Base-by-base conservation (phyloP, 2,888 invertebrate species). In the Andricus quercusramuli region DNA sequence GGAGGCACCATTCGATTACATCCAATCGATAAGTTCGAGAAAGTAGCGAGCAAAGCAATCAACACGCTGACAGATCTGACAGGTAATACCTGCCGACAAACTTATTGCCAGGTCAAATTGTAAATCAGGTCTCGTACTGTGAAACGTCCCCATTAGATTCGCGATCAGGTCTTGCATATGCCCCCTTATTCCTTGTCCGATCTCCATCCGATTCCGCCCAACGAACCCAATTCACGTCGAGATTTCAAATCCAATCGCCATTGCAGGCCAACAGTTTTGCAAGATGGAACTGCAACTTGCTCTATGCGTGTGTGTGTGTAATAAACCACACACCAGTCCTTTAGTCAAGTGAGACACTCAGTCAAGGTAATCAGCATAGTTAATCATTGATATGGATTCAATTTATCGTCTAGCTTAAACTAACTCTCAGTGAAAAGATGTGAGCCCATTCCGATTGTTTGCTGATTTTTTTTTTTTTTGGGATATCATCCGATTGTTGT, bases 81-180 rank as follows among this genome's bases (percentile, higher is more conserved):
- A 88, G 88, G 88, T 88, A 87, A 89, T 89, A 90, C 88, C 83
- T 74, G 84, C 74, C 84, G 82, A 81, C 82, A 87, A 89, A 89
- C 87, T 89, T 89, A 89, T 90, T 85, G 85, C 80, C 85, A 83
- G 87, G 84, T 85, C 85, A 86, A 87, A 90, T 89, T 89, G 86
- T 85, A 87, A 88, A 89, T 88, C 88, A 80, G 83, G 85, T 87
- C 86, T 83, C 85, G 86, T 87, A 83, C 79, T 76, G 82, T 79
- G 84, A 85, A 87, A 87, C 78, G 84, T 86, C 87, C 87, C 86
- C 84, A 87, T 90, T 89, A 86, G 83, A 84, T 81, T 81, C 82
- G 64, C 37, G 78, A 41, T 44, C n/a, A 37, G 17, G 47, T 47
- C 56, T 67, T 47, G 59, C 59, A 82, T 80, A 80, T 76, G 51